phyloP scores from a whole-genome alignment of 2,888 invertebrate genomes.

The Pocota personata region DNA sequence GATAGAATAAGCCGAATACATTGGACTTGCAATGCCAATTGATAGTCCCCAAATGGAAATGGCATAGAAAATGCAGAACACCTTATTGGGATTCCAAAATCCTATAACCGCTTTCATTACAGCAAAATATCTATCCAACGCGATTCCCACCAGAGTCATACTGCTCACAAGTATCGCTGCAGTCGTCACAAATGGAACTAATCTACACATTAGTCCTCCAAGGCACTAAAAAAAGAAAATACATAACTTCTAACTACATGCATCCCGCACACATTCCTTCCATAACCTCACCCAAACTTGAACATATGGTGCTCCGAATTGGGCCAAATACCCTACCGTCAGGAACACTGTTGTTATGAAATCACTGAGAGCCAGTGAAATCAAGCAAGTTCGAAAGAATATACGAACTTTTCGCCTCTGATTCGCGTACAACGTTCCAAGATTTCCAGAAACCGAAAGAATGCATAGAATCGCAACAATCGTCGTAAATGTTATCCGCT shows the following conservation, averaged over 20 bases:
- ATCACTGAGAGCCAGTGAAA: slow-evolving; percentile 84
- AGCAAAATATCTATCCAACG: slow-evolving; percentile 84
- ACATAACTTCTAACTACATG: not conserved
- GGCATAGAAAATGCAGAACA: slow-evolving; percentile 79
- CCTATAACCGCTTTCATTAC: slow-evolving; percentile 82
- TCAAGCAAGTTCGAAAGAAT: slow-evolving; percentile 84
- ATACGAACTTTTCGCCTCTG: slow-evolving; percentile 83
- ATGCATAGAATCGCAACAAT: slow-evolving; percentile 75
- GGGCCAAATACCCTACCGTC: slow-evolving; percentile 77
- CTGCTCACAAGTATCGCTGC: slow-evolving; percentile 84
- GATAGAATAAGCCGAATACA: slow-evolving; percentile 81
- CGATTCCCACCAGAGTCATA: slow-evolving; percentile 84
- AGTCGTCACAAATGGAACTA: slow-evolving; percentile 84
- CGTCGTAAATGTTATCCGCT: slow-evolving; percentile 73
- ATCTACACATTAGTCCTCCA: slow-evolving; percentile 83
- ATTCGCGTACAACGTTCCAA: slow-evolving; percentile 78
- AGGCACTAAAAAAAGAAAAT: slow-evolving; percentile 80
- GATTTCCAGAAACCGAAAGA: slow-evolving; percentile 77
- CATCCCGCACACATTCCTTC: not conserved
- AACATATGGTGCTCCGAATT: slow-evolving; percentile 77
- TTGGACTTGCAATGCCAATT: slow-evolving; percentile 82
- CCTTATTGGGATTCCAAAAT: slow-evolving; percentile 83
- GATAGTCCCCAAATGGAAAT: slow-evolving; percentile 82
- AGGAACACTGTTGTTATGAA: slow-evolving; percentile 80
- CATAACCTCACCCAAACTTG: slow-evolving; percentile 79